Base-by-base conservation (phyloP, 1,140 invertebrate species). In the Drosophila truncata region DNA sequence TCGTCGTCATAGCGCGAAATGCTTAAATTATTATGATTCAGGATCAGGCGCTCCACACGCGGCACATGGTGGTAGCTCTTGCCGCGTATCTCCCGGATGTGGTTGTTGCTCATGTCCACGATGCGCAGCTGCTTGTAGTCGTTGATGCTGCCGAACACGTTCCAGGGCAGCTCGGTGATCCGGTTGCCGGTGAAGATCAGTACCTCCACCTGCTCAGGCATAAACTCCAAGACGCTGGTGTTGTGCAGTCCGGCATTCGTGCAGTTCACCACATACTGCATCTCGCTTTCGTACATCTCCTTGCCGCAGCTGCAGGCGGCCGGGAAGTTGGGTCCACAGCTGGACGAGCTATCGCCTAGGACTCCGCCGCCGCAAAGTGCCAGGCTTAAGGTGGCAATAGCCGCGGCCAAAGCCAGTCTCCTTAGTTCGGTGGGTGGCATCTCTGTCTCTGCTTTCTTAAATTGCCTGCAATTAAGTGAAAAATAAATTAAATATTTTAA, bases 51-150 rank as follows among this genome's bases (percentile, higher is more conserved):
- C 84, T 96, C 94, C 0, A 97, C 96, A 54, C 94, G 94, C 42
- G 94, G 93, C 2, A 97, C 96, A 83, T 95, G 95, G 81, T 97
- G 96, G 91, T 96, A 97, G 5, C 96, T 93, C 92, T 97, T 96
- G 2, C 96, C 96, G 77, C 94, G 94, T 59, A 97, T 97, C 65
- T 95, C 95, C 49, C 94, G 90, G n/a, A 97, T 97, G 14, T 94
- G 93, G 87, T 97, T 97, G 67, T 95, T 96, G 25, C 95, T 96
- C 95, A 97, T 96, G 77, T 97, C 96, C 29, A 97, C 95, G 3
- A 95, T 94, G 67, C 94, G 94, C 20, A 97, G 87, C 39, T 95
- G 93, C 35, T 94, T 94, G 42, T 95, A 93, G 44, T 93, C 93
- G 42, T 95, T 94, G 25, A 94, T 91, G 42, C 93, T 94, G 2